These are phyloP conservation scores for Nibea albiflora DNA, from an alignment of 2,113 vertebrate genomes.

Conservation along the genomic window DNA sequence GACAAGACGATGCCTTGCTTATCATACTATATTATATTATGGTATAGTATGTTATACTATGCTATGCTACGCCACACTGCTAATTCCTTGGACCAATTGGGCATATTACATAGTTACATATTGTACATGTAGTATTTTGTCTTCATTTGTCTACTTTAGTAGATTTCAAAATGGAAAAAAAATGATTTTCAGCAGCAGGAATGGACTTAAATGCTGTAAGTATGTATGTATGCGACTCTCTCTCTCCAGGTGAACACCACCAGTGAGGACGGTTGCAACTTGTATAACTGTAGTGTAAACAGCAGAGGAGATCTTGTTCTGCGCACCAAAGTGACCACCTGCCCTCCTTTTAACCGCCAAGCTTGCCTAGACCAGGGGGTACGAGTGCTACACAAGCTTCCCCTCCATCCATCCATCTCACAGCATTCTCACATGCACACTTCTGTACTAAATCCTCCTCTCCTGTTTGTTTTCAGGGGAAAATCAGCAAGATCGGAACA, in stretches of 20 bases:
- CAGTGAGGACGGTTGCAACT: conserved; percentile 88
- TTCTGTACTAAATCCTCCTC: neutral
- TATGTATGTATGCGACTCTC: neutral
- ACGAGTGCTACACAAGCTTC: conserved; percentile 40
- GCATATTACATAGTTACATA: too few relatives aligned
- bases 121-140: too few relatives aligned
- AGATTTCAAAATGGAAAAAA: too few relatives aligned
- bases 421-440: neutral
- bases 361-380: conserved; percentile 91
- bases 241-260: conserved; percentile 86
- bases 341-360: conserved; percentile 87
- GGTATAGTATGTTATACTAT: neutral
- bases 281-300: conserved; percentile 87
- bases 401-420: neutral
- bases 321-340: conserved; percentile 88
- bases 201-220: neutral
- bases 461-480: conserved; percentile 84
- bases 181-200: neutral
- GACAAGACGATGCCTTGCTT: neutral
- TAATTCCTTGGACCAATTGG: too few relatives aligned
- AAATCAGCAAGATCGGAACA: conserved; percentile 85
- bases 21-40: neutral
- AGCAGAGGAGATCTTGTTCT: conserved; percentile 87
- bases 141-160: too few relatives aligned
- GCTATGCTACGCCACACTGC: too few relatives aligned